Conservation (phyloP, 2,797 vertebrate genomes). For the Sciurus carolinensis region DNA sequence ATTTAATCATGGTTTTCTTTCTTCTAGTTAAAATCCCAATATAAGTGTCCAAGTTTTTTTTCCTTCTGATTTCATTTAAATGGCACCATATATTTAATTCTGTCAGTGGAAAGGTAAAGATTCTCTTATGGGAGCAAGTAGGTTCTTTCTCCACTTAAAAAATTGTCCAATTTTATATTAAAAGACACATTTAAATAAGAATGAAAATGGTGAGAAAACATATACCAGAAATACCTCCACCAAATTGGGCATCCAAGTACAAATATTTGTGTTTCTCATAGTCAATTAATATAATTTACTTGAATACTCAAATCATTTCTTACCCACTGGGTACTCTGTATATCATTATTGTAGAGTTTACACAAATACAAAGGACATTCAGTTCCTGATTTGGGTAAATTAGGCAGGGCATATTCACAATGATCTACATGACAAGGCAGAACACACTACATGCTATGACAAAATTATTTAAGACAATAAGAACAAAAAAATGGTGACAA, state of each 20-base stretch:
- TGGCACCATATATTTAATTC: neutral
- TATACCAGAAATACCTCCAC: neutral
- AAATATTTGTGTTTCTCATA: neutral
- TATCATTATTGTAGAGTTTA: neutral
- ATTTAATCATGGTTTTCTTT: neutral
- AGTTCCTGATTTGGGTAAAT: neutral
- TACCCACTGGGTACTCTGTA: neutral
- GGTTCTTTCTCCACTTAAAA: neutral
- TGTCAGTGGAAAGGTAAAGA: neutral
- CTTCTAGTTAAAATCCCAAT: neutral
- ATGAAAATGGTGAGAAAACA: neutral
- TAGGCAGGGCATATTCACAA: too few species aligned
- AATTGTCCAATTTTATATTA: neutral
- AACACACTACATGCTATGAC: neutral
- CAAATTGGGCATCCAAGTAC: neutral
- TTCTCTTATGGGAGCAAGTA: neutral
- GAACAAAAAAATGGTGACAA: neutral
- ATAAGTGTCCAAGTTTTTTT: neutral
- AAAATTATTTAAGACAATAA: neutral
- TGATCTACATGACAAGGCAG: neutral
- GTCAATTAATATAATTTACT: neutral
- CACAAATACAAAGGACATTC: neutral
- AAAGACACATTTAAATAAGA: neutral
- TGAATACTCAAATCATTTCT: neutral
- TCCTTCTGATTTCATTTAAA: neutral